Percentiles rank a stretch among this genome's conserved stretches.
Conservation (phyloP, 2,888 invertebrate genomes). For the Torymus texanus region DNA sequence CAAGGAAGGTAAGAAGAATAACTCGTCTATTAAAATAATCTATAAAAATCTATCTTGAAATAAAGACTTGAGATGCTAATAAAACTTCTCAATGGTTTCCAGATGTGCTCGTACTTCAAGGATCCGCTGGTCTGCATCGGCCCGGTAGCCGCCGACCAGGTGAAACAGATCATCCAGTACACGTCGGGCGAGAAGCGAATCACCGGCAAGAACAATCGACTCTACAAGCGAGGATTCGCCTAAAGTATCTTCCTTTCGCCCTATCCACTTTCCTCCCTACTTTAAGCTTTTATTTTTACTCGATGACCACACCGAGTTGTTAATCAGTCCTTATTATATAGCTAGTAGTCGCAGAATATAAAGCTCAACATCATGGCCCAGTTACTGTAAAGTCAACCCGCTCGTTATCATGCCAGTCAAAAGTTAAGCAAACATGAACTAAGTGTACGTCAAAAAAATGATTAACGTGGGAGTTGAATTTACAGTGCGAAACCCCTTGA, state of each 20-base stretch:
- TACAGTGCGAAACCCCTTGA: too few species aligned
- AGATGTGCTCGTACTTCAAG: slow-evolving; percentile 94
- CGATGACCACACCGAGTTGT: slow-evolving; percentile 25
- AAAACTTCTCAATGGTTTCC: slow-evolving; percentile 54
- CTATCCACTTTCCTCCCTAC: not conserved
- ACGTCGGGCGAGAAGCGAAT: slow-evolving; percentile 89
- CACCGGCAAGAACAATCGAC: slow-evolving; percentile 76
- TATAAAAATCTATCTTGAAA: too few species aligned
- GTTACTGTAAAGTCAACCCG: too few species aligned
- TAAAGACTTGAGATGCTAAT: too few species aligned
- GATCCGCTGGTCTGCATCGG: slow-evolving; percentile 92
- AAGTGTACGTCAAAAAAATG: too few species aligned
- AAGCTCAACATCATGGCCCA: too few species aligned
- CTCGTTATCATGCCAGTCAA: too few species aligned
- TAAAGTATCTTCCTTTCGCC: slow-evolving; percentile 11
- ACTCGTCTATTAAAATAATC: too few species aligned
- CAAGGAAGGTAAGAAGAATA: slow-evolving; percentile 81
- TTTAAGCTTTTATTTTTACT: slow-evolving; percentile 11
- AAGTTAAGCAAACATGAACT: too few species aligned
- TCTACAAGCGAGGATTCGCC: slow-evolving; percentile 66
- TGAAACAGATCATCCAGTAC: slow-evolving; percentile 83
- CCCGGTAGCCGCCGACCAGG: slow-evolving; percentile 87
- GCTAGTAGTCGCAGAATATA: slow-evolving; percentile 10
- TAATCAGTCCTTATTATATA: slow-evolving; percentile 55
- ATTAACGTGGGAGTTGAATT: too few species aligned